A percentile compares a stretch with the other conserved stretches of the same genome.
Evolutionary conservation across 2,888 invertebrate genomes (phyloP).

Genomic region (Melipona bicolor): DNA sequence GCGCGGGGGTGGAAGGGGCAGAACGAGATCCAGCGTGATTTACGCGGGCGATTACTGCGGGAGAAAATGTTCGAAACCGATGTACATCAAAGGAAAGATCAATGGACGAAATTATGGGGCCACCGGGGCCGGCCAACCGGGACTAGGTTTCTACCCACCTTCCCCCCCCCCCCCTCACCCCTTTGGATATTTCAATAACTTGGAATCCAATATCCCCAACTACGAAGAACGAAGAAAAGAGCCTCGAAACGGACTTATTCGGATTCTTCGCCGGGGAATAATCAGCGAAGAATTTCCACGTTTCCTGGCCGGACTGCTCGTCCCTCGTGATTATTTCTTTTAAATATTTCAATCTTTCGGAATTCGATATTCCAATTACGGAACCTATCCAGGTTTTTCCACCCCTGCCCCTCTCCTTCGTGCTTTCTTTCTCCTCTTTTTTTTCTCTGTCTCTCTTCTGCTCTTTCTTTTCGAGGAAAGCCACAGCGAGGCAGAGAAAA

Average conservation of each 20-base stretch:
- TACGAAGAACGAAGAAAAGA: slow-evolving; percentile 43
- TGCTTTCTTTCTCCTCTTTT: background rate
- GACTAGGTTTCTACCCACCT: background rate
- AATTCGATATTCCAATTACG: slow-evolving; percentile 50
- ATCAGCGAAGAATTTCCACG: slow-evolving; percentile 54
- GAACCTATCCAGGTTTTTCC: background rate
- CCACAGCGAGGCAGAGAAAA: background rate
- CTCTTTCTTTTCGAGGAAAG: background rate
- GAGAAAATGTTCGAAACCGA: slow-evolving; percentile 39
- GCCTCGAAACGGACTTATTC: slow-evolving; percentile 50
- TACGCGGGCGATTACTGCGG: slow-evolving; percentile 36
- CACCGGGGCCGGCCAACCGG: background rate
- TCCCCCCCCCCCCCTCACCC: background rate
- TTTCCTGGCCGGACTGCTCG: slow-evolving; percentile 17
- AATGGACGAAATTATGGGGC: slow-evolving; percentile 46
- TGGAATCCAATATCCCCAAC: slow-evolving; percentile 55
- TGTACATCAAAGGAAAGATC: slow-evolving; percentile 39
- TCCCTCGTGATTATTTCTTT: slow-evolving; percentile 50
- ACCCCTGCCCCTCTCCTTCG: no score
- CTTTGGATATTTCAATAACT: slow-evolving; percentile 53
- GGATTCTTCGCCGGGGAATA: slow-evolving; percentile 54
- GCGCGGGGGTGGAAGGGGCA: background rate
- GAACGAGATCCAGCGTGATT: slow-evolving; percentile 40
- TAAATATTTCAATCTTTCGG: slow-evolving; percentile 54
- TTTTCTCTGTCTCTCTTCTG: no score